Evolutionary conservation across 2,797 vertebrate species (phyloP).

Genomic region (Eulemur albifrons): DNA sequence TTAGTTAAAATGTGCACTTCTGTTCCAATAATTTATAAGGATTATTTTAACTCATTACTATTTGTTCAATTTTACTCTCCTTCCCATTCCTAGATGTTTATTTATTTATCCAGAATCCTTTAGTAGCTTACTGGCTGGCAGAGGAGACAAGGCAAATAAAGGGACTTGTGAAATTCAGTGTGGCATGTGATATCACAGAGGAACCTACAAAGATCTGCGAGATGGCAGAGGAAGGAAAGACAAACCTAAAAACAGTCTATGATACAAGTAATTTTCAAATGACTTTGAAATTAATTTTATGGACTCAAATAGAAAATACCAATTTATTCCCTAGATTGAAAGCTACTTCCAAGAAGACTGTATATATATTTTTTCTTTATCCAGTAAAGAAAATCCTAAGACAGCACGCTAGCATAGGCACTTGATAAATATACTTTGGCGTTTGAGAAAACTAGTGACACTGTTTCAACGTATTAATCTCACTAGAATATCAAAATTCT

Average conservation of each 20-base stretch:
- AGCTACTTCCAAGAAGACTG: neutral
- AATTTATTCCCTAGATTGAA: neutral
- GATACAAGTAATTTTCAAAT: neutral
- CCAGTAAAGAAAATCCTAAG: neutral
- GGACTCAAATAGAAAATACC: neutral
- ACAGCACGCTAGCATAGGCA: neutral
- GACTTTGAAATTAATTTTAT: conserved; percentile 18
- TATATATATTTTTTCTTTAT: neutral
- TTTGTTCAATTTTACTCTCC: neutral
- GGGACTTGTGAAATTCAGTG: neutral
- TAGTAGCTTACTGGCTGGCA: neutral
- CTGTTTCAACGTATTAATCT: neutral
- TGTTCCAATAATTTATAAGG: neutral
- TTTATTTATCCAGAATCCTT: neutral
- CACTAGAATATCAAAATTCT: neutral
- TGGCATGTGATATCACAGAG: no score
- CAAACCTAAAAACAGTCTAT: neutral
- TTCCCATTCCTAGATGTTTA: neutral
- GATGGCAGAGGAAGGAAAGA: neutral
- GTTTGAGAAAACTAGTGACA: neutral
- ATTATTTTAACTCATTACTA: neutral
- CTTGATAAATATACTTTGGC: neutral
- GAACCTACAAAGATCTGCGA: neutral
- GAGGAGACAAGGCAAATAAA: neutral
- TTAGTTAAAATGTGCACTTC: neutral